Evolutionary conservation across 2,797 vertebrate genomes (phyloP), one percentile per base, ranked within the genome.

Genomic region (Aldrovandia affinis): DNA sequence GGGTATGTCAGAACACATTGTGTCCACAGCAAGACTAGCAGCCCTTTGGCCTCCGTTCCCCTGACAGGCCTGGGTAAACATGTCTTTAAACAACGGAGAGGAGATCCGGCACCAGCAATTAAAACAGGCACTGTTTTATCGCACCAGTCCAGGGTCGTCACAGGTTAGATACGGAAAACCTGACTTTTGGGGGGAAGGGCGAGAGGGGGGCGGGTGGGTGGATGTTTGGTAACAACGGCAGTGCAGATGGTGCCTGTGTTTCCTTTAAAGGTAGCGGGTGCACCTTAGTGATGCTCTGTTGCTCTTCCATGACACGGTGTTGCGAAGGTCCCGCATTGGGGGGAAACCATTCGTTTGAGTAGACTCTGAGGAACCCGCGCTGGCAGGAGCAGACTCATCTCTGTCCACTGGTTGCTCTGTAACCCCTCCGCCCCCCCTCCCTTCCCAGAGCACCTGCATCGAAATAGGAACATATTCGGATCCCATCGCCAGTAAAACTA

Each of bases 241-340:
- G 22, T 22, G 28, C 18, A 15, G 36, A 5, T 20, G 52, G 75
- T 50, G 81, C 87, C 63, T 73, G 57, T 88, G 84, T 91, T 57
- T 90, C 89, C 92, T 93, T 93, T 92, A 91, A 93, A 91, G 92
- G 92, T 87, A 92, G 88, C 57, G 87, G 55, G 83, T 85, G 84
- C 88, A 89, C 85, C 81, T 6, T 83, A 47, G 88, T 79, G 88
- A 90, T 87, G 78, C 52, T 84, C 57, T 82, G 75, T 88, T 88
- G 86, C 86, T 88, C 81, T 80, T 83, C 85, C 84, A 84, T 88
- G 86, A 89, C 68, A 86, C 79, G 77, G 55, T 42, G 88, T 88
- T 87, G 81, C 36, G 78, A 91, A 87, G 87, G 82, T 50, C 86
- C 77, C 61, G 39, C 73, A n/a, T 84, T 82, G 82, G 85, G 80